phyloP scores from a whole-genome alignment of 2,113 vertebrate species.

The Charadrius vociferus region DNA sequence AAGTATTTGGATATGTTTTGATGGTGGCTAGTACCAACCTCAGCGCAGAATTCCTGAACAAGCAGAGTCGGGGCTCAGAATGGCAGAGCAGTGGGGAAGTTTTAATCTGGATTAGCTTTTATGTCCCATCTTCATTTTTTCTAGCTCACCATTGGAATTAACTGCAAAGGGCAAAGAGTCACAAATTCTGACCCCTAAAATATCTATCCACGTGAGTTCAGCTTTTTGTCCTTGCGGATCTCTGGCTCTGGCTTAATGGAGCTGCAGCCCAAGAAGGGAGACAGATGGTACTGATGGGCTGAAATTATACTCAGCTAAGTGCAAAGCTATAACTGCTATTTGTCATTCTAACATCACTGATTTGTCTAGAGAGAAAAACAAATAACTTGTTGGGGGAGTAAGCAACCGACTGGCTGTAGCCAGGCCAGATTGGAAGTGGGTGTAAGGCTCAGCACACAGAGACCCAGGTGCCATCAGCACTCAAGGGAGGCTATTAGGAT shows the following conservation, averaged over 20 bases:
- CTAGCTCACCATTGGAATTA: background rate
- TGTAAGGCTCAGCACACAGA: conserved; percentile 55
- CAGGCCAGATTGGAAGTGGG: conserved; percentile 67
- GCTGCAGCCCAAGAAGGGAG: conserved; percentile 45
- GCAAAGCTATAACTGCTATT: conserved; percentile 70
- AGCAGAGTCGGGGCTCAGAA: background rate
- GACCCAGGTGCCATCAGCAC: conserved; percentile 60
- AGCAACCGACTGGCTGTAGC: conserved; percentile 37
- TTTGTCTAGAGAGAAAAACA: conserved; percentile 68
- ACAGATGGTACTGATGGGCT: conserved; percentile 69
- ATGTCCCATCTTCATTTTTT: background rate
- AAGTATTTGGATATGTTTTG: background rate
- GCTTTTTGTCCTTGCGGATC: conserved; percentile 56
- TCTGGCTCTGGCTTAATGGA: conserved; percentile 38
- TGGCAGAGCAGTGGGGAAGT: background rate
- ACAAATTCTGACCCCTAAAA: background rate
- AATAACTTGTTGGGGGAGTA: conserved; percentile 67
- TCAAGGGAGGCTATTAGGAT: conserved; percentile 50
- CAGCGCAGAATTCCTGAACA: background rate
- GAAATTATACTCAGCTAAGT: conserved; percentile 70
- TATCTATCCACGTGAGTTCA: background rate
- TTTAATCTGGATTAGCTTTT: background rate
- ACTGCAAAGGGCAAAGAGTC: background rate
- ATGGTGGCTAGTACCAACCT: background rate
- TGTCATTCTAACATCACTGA: conserved; percentile 66